Evolutionary conservation across 2,797 vertebrate genomes (phyloP), one percentile per base, ranked within the genome.

Genomic region (Sebastes vulpes): DNA sequence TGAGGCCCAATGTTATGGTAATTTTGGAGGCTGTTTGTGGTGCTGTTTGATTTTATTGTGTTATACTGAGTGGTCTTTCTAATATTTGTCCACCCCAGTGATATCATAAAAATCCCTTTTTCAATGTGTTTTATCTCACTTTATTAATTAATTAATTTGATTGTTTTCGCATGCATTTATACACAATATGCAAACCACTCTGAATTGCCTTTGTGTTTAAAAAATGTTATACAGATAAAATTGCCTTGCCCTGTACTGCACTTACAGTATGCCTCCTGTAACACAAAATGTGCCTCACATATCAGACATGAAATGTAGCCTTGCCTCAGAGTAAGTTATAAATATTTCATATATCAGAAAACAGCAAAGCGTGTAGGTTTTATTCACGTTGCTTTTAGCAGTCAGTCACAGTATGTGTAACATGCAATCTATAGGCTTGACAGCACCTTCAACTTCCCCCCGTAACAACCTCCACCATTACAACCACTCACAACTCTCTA

Each of bases 401-500:
- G 46, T 60, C 48, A 25, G 35, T 60, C 53, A 29, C 23, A 18
- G 58, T 59, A 59, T 53, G 46, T 72, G 12, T 69, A 58, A 74
- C 60, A 73, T 70, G 11, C 21, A 64, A 46, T 77, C 23, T 67
- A 16, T 63, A 65, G 28, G 28, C 63, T 54, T 85, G 53, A 81
- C 63, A 73, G 26, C 67, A 71, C 9, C 53, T 31, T 65, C 25
- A 72, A 26, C 4, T 75, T 79, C 81, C 16, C 57, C 57, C n/a
- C 6, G 57, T 74, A 79, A 75, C 32, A 35, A 42, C 21, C 6
- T 31, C 5, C 20, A 48, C 16, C 60, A 54, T 53, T 68, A 68
- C 25, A 66, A 42, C 46, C 25, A 32, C 26, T 66, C 28, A 64
- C 56, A 16, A n/a, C 46, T 72, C 54, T 10, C 18, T 26, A 46